These are phyloP conservation scores for Dendrolimus houi DNA, from an alignment of 2,888 invertebrate species.

Conservation along the genomic window DNA sequence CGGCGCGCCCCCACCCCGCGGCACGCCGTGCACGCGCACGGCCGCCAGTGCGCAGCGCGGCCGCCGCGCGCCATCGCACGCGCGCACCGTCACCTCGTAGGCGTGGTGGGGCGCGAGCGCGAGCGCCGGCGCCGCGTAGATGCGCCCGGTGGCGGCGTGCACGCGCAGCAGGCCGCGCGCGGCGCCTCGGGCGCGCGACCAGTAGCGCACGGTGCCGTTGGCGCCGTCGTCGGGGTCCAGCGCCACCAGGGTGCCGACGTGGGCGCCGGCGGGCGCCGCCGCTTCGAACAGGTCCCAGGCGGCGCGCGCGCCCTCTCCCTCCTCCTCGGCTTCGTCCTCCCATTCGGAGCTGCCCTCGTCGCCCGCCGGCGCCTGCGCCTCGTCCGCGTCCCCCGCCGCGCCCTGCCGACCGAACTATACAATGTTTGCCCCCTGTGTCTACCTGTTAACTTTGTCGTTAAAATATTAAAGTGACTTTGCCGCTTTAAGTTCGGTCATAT, in stretches of 20 bases:
- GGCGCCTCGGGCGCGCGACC: slow-evolving; percentile 79
- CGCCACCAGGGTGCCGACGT: slow-evolving; percentile 78
- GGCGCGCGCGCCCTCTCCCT: slow-evolving; percentile 29
- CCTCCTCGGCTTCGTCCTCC: slow-evolving; percentile 44
- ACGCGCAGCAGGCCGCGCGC: slow-evolving; percentile 89
- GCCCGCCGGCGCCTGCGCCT: slow-evolving; percentile 16
- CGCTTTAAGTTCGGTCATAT: too few species aligned
- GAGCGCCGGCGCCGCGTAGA: slow-evolving; percentile 80
- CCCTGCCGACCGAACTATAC: too few species aligned
- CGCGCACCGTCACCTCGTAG: slow-evolving; percentile 78
- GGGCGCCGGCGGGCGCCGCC: slow-evolving; percentile 23
- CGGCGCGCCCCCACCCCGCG: slow-evolving; percentile 77
- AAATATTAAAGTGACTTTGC: too few species aligned
- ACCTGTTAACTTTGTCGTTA: too few species aligned
- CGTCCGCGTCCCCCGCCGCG: slow-evolving; percentile 2
- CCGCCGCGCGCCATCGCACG: slow-evolving; percentile 87
- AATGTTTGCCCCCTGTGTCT: too few species aligned
- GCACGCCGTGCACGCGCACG: slow-evolving; percentile 77
- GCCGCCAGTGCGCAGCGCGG: slow-evolving; percentile 85
- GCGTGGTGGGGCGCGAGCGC: slow-evolving; percentile 79
- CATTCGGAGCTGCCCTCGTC: slow-evolving; percentile 40
- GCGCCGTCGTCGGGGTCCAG: slow-evolving; percentile 88
- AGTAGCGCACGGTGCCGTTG: slow-evolving; percentile 90
- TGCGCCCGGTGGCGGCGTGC: slow-evolving; percentile 87
- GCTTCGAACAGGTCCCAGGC: slow-evolving; percentile 36